Percentiles rank a stretch among this genome's conserved stretches.
Evolutionary conservation across 1,140 invertebrate species (phyloP).

Genomic region (Camponotus floridanus): DNA sequence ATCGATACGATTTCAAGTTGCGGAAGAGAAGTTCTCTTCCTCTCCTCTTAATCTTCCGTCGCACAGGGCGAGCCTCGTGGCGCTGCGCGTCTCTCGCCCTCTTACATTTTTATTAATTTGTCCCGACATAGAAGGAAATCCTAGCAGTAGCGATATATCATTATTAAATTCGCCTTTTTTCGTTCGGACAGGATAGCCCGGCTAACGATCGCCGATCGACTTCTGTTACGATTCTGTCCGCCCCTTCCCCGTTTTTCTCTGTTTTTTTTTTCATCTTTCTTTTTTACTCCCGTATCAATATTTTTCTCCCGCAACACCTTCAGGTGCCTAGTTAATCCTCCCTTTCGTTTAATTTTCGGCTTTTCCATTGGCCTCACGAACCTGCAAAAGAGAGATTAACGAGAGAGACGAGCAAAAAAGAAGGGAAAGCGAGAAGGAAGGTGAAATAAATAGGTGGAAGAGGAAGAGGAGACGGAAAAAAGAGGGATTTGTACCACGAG

Average conservation of each 20-base stretch:
- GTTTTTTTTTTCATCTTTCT: conserved; percentile 35
- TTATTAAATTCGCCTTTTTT: conserved; percentile 54
- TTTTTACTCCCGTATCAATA: conserved; percentile 54
- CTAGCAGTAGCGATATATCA: conserved; percentile 59
- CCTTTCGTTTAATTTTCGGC: conserved; percentile 44
- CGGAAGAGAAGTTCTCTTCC: conserved; percentile 45
- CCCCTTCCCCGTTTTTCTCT: conserved; percentile 14
- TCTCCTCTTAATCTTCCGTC: conserved; percentile 7
- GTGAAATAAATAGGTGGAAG: conserved; percentile 34
- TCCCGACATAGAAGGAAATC: conserved; percentile 14
- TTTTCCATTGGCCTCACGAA: conserved; percentile 10
- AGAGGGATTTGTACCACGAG: conserved; percentile 42
- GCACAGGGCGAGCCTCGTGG: conserved; percentile 44
- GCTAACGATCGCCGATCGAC: conserved; percentile 56
- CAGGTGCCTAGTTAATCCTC: conserved; percentile 53
- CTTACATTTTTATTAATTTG: conserved; percentile 60
- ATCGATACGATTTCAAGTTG: conserved; percentile 64
- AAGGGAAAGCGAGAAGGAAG: conserved; percentile 7
- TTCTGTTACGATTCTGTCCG: conserved; percentile 41
- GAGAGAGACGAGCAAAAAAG: conserved; percentile 33
- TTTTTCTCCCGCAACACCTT: conserved; percentile 47
- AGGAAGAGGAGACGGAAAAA: not conserved
- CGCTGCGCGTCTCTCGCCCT: conserved; percentile 14
- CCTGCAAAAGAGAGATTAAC: conserved; percentile 54
- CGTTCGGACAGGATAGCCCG: conserved; percentile 31